Evolutionary conservation across 2,113 vertebrate species (phyloP), one percentile per base, ranked within the genome.

Genomic region (Panurus biarmicus): DNA sequence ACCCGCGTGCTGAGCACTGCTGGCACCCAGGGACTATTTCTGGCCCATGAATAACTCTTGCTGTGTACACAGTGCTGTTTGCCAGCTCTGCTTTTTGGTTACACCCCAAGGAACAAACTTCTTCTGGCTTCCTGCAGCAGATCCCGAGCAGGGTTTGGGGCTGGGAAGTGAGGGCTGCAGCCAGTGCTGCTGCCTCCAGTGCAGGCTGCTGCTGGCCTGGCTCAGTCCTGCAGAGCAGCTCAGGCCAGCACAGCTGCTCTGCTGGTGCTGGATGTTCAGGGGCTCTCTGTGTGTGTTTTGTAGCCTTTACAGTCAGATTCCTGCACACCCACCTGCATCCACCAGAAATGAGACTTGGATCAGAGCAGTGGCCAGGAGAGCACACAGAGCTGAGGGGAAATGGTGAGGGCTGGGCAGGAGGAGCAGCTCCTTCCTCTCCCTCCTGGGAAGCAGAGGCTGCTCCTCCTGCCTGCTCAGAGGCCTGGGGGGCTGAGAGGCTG

Each of bases 211-310:
- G 61, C 45, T 58, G 47, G n/a, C 71, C 9, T 1, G 14, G 2
- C n/a, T 38, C 26, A 0, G 29, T 2, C 17, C 75, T 58, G 58
- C 60, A 33, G 42, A 26, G 58, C 44, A 4, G 24, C 19, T 28
- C 17, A 2, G 36, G 12, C 18, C 51, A 7, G 4, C 56, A 15
- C 78, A 9, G 67, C 12, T 31, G 82, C 54, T 76, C 77, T 36
- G 76, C 42, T 14, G 6, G 42, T 12, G 24, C 1, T 7, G 9
- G 9, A 0, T 3, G 0, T 1, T 9, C 76, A 10, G 53, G 45
- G 13, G 21, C 16, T 24, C 69, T 28, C 23, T 33, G 8, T 2
- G 53, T 2, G 3, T 12, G 1, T 13, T 45, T 19, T 29, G 28
- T 3, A 45, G 57, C 42, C 29, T 44, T 4, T 8, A 0, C 45